phyloP scores from a whole-genome alignment of 2,797 vertebrate genomes.

The Emydoidea blandingii region DNA sequence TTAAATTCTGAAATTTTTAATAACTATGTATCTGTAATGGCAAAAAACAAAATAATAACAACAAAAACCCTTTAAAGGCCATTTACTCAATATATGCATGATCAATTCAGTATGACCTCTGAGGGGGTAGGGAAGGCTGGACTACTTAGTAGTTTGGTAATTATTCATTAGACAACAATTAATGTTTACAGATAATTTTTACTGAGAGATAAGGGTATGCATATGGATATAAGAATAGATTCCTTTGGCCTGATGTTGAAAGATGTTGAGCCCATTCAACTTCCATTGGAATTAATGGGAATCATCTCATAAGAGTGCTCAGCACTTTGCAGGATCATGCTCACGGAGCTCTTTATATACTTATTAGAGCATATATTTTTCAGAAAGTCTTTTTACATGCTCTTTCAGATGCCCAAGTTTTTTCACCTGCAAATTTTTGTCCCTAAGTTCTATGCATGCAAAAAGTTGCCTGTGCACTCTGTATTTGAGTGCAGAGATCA shows the following conservation, averaged over 20 bases:
- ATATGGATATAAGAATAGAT: not conserved
- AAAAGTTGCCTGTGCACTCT: not conserved
- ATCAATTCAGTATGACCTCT: not conserved
- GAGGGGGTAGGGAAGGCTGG: not conserved
- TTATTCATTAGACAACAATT: fast-evolving
- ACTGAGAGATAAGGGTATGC: not conserved
- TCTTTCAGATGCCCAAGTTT: not conserved
- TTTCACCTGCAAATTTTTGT: not conserved
- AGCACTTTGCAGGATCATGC: not conserved
- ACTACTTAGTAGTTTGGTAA: not conserved
- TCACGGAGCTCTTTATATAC: fast-evolving
- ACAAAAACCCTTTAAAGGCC: not conserved
- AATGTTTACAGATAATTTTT: not conserved
- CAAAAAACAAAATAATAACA: not conserved
- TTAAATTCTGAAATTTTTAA: not conserved
- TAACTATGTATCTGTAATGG: not conserved
- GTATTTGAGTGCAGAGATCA: not conserved
- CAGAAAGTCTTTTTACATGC: not conserved
- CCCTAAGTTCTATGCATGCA: not conserved
- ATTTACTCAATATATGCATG: not conserved
- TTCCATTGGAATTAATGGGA: not conserved
- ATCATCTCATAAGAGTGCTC: not conserved
- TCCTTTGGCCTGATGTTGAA: not conserved
- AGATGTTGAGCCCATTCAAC: not conserved
- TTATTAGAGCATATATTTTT: not conserved